A percentile compares a stretch with the other conserved stretches of the same genome.
phyloP scores from a whole-genome alignment of 2,888 invertebrate species.

The Epsilonema sp. region DNA sequence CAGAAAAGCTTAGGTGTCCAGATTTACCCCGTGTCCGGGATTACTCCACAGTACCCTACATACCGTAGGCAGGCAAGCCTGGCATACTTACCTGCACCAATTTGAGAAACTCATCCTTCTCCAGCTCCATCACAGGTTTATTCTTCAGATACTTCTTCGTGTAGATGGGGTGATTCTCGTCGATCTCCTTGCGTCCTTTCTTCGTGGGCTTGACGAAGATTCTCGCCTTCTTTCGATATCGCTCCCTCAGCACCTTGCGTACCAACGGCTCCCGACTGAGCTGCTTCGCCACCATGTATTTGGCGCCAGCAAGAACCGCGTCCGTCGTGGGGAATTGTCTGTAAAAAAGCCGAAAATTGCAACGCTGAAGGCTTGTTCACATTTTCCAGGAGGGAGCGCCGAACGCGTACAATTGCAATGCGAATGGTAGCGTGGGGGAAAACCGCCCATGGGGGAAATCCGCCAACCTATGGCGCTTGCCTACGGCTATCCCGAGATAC shows the following conservation, averaged over 20 bases:
- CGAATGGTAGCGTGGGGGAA: too few species aligned
- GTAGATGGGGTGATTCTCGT: constrained; percentile 59
- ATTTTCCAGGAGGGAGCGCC: too few species aligned
- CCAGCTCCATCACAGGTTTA: constrained; percentile 71
- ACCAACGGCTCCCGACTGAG: constrained; percentile 73
- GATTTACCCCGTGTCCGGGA: too few species aligned
- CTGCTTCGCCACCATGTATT: constrained; percentile 83
- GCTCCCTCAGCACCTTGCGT: constrained; percentile 38
- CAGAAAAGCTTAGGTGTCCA: too few species aligned
- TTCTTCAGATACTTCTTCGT: constrained; percentile 64
- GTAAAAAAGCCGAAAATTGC: not conserved
- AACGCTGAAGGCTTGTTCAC: too few species aligned
- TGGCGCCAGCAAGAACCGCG: constrained; percentile 68
- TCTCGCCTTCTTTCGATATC: constrained; percentile 54
- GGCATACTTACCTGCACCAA: constrained; percentile 35
- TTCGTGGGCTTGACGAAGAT: constrained; percentile 61
- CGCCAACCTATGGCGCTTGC: too few species aligned
- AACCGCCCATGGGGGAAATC: too few species aligned
- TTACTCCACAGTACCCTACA: too few species aligned
- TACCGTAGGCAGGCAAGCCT: too few species aligned
- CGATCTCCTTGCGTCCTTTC: constrained; percentile 76
- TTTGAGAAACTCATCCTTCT: constrained; percentile 71
- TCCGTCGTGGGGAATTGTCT: constrained; percentile 47
- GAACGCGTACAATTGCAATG: too few species aligned
- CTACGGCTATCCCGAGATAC: too few species aligned